Conservation (phyloP, 2,797 vertebrate genomes). For the Meriones psammophilus region DNA sequence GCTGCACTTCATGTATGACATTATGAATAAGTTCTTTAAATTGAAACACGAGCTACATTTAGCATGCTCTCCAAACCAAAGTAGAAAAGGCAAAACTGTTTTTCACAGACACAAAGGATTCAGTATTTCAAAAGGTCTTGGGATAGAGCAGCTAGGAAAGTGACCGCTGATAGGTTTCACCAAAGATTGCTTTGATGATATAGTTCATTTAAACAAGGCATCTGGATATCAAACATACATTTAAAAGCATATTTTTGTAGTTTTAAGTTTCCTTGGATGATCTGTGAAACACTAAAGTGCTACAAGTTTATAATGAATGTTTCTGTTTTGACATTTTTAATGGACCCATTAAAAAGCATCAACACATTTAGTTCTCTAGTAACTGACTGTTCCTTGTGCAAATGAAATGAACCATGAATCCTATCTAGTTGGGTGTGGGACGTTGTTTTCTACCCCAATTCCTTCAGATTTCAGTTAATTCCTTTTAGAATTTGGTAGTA, state of each 20-base stretch:
- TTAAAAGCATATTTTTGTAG: neutral
- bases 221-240: slow-evolving; percentile 56
- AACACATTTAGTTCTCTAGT: neutral
- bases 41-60: slow-evolving; percentile 56
- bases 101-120: slow-evolving; percentile 50
- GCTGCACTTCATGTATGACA: slow-evolving; percentile 80
- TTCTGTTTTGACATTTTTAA: slow-evolving; percentile 66
- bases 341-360: neutral
- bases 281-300: neutral
- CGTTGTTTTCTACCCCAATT: neutral
- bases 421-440: neutral
- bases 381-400: neutral
- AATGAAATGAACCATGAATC: neutral
- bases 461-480: slow-evolving; percentile 67
- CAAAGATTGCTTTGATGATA: slow-evolving; percentile 37
- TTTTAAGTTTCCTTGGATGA: slow-evolving; percentile 35
- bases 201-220: slow-evolving; percentile 51
- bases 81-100: slow-evolving; percentile 56
- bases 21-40: slow-evolving; percentile 79
- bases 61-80: slow-evolving; percentile 55
- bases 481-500: slow-evolving; percentile 46
- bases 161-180: slow-evolving; percentile 45
- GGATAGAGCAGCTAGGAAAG: neutral
- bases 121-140: slow-evolving; percentile 49
- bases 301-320: slow-evolving; percentile 13